Evolutionary conservation across 2,888 invertebrate genomes (phyloP).

Genomic region (Dasysyrphus albostriatus): DNA sequence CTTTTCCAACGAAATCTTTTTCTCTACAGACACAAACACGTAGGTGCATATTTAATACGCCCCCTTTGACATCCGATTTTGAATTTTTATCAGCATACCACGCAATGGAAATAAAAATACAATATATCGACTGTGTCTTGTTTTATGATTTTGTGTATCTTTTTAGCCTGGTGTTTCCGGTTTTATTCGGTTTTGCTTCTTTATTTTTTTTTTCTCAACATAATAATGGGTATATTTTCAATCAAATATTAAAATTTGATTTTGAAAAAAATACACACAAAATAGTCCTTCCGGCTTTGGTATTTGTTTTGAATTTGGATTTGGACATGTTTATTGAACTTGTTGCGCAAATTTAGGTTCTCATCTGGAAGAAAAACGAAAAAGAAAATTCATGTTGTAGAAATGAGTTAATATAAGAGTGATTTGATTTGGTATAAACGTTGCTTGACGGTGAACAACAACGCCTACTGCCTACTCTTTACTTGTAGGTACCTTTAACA

Average conservation of each 20-base stretch:
- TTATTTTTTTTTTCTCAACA: neutral
- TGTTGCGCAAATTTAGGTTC: constrained; percentile 28
- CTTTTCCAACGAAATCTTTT: neutral
- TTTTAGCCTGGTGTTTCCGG: constrained; percentile 27
- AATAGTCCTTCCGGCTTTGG: constrained; percentile 13
- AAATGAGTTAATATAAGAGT: constrained; percentile 5
- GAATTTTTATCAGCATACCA: constrained; percentile 6
- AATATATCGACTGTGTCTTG: constrained; percentile 2
- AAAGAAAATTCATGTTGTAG: neutral
- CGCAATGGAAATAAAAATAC: constrained; percentile 19
- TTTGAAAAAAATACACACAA: constrained; percentile 20
- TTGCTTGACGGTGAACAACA: neutral
- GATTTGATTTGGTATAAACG: constrained; percentile 5
- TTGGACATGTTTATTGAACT: constrained; percentile 31
- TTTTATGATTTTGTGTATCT: constrained; percentile 7
- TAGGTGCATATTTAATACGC: constrained; percentile 43
- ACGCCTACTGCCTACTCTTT: constrained; percentile 20
- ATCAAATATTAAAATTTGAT: constrained; percentile 48
- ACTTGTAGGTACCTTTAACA: neutral
- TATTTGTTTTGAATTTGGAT: neutral
- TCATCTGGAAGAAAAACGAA: constrained; percentile 13
- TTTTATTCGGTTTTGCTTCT: neutral
- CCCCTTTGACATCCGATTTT: constrained; percentile 34
- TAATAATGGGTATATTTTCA: constrained; percentile 27
- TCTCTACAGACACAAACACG: constrained; percentile 12